A percentile compares a stretch with the other conserved stretches of the same genome.
These are phyloP conservation scores for Agrilus planipennis DNA, from an alignment of 1,140 invertebrate species.

Conservation along the genomic window DNA sequence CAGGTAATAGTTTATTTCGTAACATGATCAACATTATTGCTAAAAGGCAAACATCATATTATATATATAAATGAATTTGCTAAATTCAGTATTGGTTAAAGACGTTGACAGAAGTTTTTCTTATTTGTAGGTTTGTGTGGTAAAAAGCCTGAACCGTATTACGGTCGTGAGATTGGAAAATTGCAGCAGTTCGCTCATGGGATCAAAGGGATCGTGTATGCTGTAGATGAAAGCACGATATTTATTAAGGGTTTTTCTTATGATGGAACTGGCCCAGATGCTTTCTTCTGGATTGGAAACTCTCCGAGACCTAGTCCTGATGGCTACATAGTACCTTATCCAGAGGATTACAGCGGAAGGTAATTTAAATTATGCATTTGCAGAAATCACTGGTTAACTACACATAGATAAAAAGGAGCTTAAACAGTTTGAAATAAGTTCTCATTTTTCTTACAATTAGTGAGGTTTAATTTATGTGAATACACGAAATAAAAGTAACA, in stretches of 20 bases:
- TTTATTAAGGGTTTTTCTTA: slow-evolving; percentile 79
- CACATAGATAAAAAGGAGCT: not conserved
- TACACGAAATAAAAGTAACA: too few species aligned
- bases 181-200: slow-evolving; percentile 59
- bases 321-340: slow-evolving; percentile 73
- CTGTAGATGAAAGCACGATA: slow-evolving; percentile 75
- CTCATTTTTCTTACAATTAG: too few species aligned
- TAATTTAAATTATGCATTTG: slow-evolving; percentile 38
- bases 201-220: slow-evolving; percentile 67
- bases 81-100: too few species aligned
- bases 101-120: too few species aligned
- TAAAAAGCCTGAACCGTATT: slow-evolving; percentile 52
- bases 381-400: too few species aligned
- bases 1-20: too few species aligned
- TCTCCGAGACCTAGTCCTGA: slow-evolving; percentile 59
- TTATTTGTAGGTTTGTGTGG: slow-evolving; percentile 34
- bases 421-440: too few species aligned
- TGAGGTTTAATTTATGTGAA: too few species aligned
- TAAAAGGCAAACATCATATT: too few species aligned
- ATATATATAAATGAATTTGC: too few species aligned
- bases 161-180: slow-evolving; percentile 60
- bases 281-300: slow-evolving; percentile 82
- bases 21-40: too few species aligned
- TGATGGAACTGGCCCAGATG: slow-evolving; percentile 72
- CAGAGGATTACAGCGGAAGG: slow-evolving; percentile 63